A percentile compares a stretch with the other conserved stretches of the same genome.
Conservation (phyloP, 35 echinoderm and acorn worm species). For the Apostichopus japonicus region DNA sequence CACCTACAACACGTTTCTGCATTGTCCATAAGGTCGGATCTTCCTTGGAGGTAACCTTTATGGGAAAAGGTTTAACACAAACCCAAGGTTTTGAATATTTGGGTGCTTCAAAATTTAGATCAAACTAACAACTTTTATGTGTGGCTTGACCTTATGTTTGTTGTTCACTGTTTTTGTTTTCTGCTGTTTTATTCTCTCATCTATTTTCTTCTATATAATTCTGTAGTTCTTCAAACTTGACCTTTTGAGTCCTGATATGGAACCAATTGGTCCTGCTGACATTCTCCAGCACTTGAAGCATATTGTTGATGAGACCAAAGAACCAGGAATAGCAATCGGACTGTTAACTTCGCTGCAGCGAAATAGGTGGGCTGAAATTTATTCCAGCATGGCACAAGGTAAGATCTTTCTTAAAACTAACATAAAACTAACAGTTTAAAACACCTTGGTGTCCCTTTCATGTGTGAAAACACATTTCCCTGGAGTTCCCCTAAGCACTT, state of each 20-base stretch:
- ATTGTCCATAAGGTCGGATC: no score
- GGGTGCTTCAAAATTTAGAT: neutral
- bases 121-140: no score
- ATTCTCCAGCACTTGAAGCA: slow-evolving; percentile 21
- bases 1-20: no score
- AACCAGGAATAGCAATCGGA: slow-evolving; percentile 8
- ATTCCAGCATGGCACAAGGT: slow-evolving; percentile 40
- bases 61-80: no score
- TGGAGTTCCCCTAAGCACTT: no score
- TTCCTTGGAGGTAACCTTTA: no score
- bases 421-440: no score
- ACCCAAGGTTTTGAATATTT: neutral
- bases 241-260: neutral
- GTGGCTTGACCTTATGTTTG: neutral
- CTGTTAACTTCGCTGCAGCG: slow-evolving; percentile 51
- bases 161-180: neutral
- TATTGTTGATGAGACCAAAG: slow-evolving; percentile 14
- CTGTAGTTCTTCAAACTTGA: slow-evolving; percentile 59
- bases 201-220: neutral
- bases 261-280: slow-evolving; percentile 3
- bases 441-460: no score
- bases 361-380: slow-evolving; percentile 54
- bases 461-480: no score
- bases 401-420: neutral
- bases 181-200: neutral